Evolutionary conservation across 1,140 invertebrate genomes (phyloP).

Genomic region (Coptotermes formosanus): DNA sequence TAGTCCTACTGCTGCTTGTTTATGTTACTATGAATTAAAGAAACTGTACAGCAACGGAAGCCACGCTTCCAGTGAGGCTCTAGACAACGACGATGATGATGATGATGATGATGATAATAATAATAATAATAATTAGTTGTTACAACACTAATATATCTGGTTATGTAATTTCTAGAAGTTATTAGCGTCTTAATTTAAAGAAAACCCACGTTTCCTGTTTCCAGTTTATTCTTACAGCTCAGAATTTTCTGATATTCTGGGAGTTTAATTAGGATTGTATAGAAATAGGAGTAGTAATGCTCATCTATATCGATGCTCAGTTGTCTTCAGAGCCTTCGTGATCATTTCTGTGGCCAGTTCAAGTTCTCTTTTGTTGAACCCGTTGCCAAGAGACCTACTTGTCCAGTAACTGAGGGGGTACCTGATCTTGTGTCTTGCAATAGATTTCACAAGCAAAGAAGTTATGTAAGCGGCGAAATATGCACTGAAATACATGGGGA

Average conservation of each 20-base stretch:
- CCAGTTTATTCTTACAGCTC: not conserved
- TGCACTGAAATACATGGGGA: slow-evolving; percentile 80
- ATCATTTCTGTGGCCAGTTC: not conserved
- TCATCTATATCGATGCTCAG: not conserved
- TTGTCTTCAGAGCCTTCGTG: not conserved
- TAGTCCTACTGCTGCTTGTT: no score
- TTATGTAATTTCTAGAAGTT: no score
- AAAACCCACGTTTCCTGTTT: no score
- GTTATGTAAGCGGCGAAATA: slow-evolving; percentile 79
- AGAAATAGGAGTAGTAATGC: no score
- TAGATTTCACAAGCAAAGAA: slow-evolving; percentile 72
- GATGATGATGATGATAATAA: no score
- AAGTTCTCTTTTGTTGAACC: not conserved
- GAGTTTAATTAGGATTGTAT: not conserved
- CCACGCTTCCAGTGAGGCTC: no score
- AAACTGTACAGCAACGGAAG: no score
- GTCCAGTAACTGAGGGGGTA: slow-evolving; percentile 42
- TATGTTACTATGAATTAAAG: no score
- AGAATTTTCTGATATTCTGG: not conserved
- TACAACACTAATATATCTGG: no score
- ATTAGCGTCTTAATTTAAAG: no score
- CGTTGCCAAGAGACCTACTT: not conserved
- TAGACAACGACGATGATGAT: no score
- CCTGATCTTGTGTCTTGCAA: slow-evolving; percentile 70
- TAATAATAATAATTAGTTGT: no score